Evolutionary conservation across 2,888 invertebrate genomes (phyloP), one percentile per base, ranked within the genome.

Genomic region (Stenurella melanura): DNA sequence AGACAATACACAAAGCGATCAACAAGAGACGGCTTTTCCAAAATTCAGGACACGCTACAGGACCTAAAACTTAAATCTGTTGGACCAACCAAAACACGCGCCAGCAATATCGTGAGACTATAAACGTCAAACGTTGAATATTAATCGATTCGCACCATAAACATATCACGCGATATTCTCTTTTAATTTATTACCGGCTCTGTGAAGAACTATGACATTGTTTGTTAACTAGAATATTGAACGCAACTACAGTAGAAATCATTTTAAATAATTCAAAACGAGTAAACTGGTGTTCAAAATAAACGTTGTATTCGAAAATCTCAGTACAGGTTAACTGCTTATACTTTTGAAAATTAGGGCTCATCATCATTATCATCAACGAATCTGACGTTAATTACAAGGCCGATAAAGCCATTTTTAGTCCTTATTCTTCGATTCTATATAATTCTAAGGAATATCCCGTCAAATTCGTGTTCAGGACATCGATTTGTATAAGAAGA

Each of bases 141-240:
- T 82, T 82, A 82, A 82, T 82, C 82, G 82, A 82, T 82, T 81
- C 81, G 80, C 81, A 80, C 81, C 75, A 80, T 78, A 78, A 78
- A 73, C 78, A 73, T 60, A 78, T 79, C 81, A 81, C 81, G 81
- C 81, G 78, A 81, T 79, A 75, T 78, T 80, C 75, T 69, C 73
- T 80, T 81, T 78, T 76, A 78, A 78, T 81, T 78, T 77, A 80
- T 78, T 74, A 74, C 78, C 38, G 68, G 38, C 70, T 74, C 76
- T 74, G 76, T 77, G 75, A 74, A 30, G 72, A 72, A 56, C 67
- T 50, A 9, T 54, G 26, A 10, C 71, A 71, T 78, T 78, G 73
- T 77, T 67, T 64, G 63, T 50, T 70, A n/a, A 26, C 1, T 26
- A 34, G 3, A 34, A 34, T 34, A 34, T 7, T 34, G 30, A 34